Conservation (phyloP, 2,888 invertebrate genomes). For the Sinohyriopsis cumingii region DNA sequence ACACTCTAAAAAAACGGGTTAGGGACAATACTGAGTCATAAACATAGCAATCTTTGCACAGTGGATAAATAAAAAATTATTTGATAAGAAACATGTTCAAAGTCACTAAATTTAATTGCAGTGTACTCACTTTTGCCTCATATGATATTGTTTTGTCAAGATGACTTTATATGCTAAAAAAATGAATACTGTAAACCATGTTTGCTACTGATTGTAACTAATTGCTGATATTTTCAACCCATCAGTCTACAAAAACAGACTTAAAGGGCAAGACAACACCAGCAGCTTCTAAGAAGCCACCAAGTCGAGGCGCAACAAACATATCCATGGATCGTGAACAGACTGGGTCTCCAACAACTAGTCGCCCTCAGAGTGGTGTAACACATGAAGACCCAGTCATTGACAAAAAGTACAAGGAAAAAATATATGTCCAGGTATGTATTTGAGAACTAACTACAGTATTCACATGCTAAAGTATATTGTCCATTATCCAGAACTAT, state of each 20-base stretch:
- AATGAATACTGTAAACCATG: no score
- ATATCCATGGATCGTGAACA: constrained; percentile 30
- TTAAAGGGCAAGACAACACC: constrained; percentile 32
- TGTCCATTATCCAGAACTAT: background rate
- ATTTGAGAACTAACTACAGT: background rate
- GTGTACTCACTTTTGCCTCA: no score
- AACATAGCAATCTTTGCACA: no score
- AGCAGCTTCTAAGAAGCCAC: constrained; percentile 19
- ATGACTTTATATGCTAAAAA: no score
- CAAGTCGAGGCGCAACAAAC: constrained; percentile 35
- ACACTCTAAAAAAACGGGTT: no score
- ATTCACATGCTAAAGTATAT: constrained; percentile 3
- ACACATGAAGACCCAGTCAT: constrained; percentile 41
- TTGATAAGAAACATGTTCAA: no score
- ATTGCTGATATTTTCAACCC: no score
- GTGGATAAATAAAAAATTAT: no score
- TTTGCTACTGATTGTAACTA: no score
- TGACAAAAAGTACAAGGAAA: constrained; percentile 58
- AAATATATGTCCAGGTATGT: constrained; percentile 52
- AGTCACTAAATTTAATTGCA: no score
- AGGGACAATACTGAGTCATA: no score
- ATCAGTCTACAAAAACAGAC: constrained; percentile 35
- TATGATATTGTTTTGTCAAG: no score
- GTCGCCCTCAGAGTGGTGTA: constrained; percentile 20
- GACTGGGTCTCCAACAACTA: constrained; percentile 34